Evolutionary conservation across 2,797 vertebrate species (phyloP), one percentile per base, ranked within the genome.

Genomic region (Sardinella longiceps): DNA sequence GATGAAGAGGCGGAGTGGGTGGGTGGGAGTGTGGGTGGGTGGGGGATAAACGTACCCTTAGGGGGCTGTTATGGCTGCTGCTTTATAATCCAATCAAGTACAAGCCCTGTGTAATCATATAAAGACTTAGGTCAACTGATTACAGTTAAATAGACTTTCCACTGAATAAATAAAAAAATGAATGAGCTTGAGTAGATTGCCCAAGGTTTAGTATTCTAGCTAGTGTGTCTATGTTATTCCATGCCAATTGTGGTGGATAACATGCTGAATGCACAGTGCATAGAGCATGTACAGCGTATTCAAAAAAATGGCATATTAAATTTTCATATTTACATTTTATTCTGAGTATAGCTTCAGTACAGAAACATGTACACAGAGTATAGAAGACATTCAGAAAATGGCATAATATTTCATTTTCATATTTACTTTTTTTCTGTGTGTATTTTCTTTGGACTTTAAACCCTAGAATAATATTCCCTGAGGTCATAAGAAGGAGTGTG

Each of bases 111-210:
- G 30, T 28, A 74, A 74, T 74, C 66, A 74, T 74, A 30, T 39
- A 28, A 18, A 74, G 30, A 74, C 66, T 18, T 15, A 74, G 66
- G 66, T 74, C 66, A 74, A 74, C 30, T 20, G 66, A 74, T 74
- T 74, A 74, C 2, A 39, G 60, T 11, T 2, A 33, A 37, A 74
- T 37, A 37, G 18, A 74, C 15, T 37, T 18, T 74, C 4, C 4
- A 74, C 66, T 20, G 18, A 23, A 77, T 77, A 43, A 43, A 77
- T 23, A 43, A 18, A 43, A 77, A 43, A 43, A 18, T 39, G 0
- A 9, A 77, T 39, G 20, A 37, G 37, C 37, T 6, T 5, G 23
- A 3, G 30, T 14, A 33, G 14, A 77, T 18, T 77, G 37, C 37
- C 37, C 18, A 77, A 39, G 70, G 23, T 66, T 30, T 30, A 30